Evolutionary conservation across 2,888 invertebrate genomes (phyloP).

Genomic region (Atethmia centrago): DNA sequence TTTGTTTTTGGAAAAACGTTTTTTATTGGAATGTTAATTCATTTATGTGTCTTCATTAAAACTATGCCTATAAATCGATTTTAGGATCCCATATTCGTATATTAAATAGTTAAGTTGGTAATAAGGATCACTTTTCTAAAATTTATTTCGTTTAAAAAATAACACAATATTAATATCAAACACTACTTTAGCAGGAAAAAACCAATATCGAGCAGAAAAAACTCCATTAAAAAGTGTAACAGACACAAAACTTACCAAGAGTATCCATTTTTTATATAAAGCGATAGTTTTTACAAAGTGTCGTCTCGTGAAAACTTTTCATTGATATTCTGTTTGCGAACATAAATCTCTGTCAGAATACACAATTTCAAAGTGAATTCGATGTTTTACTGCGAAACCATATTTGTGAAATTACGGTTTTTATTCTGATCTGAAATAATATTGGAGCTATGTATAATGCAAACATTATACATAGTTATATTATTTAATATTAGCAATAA

Average conservation of each 20-base stretch:
- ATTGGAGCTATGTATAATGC: not conserved
- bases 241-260: constrained; percentile 7
- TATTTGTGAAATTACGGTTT: constrained; percentile 3
- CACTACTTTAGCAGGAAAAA: not conserved
- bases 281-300: constrained; percentile 45
- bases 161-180: not conserved
- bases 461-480: too few relatives aligned
- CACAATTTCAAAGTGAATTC: constrained; percentile 39
- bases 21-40: too few relatives aligned
- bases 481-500: too few relatives aligned
- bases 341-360: constrained; percentile 48
- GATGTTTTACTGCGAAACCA: constrained; percentile 13
- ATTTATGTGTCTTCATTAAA: too few relatives aligned
- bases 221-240: not conserved
- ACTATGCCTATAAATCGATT: too few relatives aligned
- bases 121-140: not conserved
- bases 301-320: constrained; percentile 6
- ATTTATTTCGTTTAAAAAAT: not conserved
- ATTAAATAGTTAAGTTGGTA: too few relatives aligned
- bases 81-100: too few relatives aligned
- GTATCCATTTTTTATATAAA: constrained; percentile 37
- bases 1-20: too few relatives aligned
- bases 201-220: not conserved
- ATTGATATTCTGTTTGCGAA: constrained; percentile 40
- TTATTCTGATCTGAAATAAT: constrained; percentile 17